A percentile compares a stretch with the other conserved stretches of the same genome.
Evolutionary conservation across 2,113 vertebrate species (phyloP).

Genomic region (Prietella phreatophila): DNA sequence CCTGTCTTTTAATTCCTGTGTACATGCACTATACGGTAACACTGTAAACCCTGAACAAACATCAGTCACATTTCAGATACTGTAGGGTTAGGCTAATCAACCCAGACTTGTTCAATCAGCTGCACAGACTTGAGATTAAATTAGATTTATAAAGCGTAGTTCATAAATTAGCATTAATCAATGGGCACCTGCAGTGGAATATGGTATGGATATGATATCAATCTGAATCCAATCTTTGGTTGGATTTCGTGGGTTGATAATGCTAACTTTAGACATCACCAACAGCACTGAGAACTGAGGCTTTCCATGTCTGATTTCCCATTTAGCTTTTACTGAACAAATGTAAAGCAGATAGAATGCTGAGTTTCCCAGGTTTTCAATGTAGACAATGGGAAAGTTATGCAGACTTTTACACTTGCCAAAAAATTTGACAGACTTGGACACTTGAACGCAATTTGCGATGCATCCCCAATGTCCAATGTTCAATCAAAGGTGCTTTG

Average conservation of each 20-base stretch:
- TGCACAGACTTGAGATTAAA: background rate
- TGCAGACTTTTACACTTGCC: background rate
- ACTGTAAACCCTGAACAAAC: background rate
- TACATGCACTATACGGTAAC: background rate
- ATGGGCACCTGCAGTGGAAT: background rate
- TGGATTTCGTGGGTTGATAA: background rate
- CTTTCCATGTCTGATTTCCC: background rate
- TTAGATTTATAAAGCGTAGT: background rate
- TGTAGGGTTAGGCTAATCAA: background rate
- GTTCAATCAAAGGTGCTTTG: background rate
- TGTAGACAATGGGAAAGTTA: background rate
- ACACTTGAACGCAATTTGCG: background rate
- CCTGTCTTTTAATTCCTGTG: background rate
- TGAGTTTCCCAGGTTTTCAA: background rate
- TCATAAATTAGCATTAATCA: background rate
- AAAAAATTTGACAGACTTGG: background rate
- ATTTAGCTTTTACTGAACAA: background rate
- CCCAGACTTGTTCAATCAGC: background rate
- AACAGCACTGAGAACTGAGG: background rate
- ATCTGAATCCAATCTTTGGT: background rate
- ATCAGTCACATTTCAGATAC: background rate
- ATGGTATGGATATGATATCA: background rate
- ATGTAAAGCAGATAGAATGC: background rate
- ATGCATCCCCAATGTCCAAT: background rate
- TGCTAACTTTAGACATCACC: background rate